Evolutionary conservation across 2,888 invertebrate species (phyloP), one percentile per base, ranked within the genome.

Genomic region (Pseudoips prasinana): DNA sequence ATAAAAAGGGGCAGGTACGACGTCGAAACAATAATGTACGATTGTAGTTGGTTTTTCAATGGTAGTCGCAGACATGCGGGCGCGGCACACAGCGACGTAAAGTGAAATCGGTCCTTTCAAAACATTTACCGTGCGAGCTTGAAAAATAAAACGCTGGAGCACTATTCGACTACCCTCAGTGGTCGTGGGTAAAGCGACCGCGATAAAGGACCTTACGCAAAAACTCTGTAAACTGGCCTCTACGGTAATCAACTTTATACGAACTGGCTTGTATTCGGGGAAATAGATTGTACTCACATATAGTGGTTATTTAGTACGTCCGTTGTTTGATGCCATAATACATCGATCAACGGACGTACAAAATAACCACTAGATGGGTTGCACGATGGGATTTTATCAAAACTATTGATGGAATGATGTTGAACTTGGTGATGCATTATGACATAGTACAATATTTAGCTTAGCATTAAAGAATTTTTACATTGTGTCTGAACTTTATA

Each of bases 71-170:
- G 76, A 77, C 73, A 77, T 78, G 82, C 79, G 78, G 77, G 77
- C 52, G 5, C 14, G 3, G 64, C 58, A 60, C 54, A 57, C 48
- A 44, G 55, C 64, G 71, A 71, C 72, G 82, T 68, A 78, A 79
- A 81, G 84, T 80, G 80, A 82, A 85, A 86, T 83, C 85, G 83
- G 81, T 83, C 82, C 87, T 83, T 86, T 85, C 85, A 86, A 85
- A 86, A 86, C 83, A 84, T 85, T 82, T 76, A 75, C 80, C 71
- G 73, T 56, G 71, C 60, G 64, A 63, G 74, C 74, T 75, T 72
- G 73, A 65, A 81, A 82, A 83, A 81, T 79, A 84, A 83, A 81
- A 75, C 76, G 67, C 38, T 57, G 47, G 64, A 69, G 68, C 69
- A 75, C 75, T 73, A 74, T 78, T 78, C 74, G 74, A 71, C 64